Conservation (phyloP, 2,113 vertebrate species). For the Vidua chalybeata region DNA sequence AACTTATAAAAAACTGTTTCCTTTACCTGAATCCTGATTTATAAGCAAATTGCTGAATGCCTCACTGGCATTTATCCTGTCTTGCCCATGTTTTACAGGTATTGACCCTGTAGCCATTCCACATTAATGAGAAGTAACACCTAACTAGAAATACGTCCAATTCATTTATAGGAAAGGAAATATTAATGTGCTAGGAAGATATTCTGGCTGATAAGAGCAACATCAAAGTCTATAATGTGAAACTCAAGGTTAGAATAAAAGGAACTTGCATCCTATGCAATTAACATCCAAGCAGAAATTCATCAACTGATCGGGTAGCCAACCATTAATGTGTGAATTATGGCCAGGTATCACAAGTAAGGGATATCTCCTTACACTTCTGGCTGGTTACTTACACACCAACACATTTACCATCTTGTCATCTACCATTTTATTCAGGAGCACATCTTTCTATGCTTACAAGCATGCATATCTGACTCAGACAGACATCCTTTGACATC, state of each 20-base stretch:
- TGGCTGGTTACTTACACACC: neutral
- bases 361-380: neutral
- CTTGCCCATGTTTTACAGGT: neutral
- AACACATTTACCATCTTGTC: neutral
- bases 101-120: neutral
- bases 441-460: neutral
- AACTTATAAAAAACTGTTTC: neutral
- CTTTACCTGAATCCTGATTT: neutral
- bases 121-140: neutral
- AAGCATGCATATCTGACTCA: neutral
- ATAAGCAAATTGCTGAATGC: neutral
- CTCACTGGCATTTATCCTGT: neutral
- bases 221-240: neutral
- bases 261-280: neutral
- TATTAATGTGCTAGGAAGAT: neutral
- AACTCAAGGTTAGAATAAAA: neutral
- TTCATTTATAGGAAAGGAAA: neutral
- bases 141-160: neutral
- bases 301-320: neutral
- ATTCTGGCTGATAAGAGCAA: neutral
- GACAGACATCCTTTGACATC: neutral
- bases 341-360: neutral
- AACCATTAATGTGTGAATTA: neutral
- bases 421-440: neutral
- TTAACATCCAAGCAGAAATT: slow-evolving; percentile 10